Percentiles rank a stretch among this genome's conserved stretches.
Conservation (phyloP, 2,797 vertebrate genomes). For the Microtus californicus region DNA sequence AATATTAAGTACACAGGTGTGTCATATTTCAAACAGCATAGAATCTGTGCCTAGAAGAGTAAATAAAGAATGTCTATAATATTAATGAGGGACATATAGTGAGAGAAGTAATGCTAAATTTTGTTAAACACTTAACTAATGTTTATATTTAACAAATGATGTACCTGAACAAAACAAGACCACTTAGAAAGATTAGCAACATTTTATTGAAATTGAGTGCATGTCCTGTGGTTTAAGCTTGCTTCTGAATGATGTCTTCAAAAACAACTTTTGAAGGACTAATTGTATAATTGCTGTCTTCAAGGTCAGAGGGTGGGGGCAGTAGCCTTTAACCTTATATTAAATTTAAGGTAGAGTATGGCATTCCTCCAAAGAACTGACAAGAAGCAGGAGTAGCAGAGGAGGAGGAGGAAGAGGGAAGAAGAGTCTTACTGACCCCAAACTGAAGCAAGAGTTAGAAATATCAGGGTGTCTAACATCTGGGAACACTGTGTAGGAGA, state of each 20-base stretch:
- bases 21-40: slow-evolving; percentile 47
- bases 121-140: background rate
- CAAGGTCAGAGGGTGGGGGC: background rate
- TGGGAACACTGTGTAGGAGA: background rate
- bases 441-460: slow-evolving; percentile 10
- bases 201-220: background rate
- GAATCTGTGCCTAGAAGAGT: slow-evolving; percentile 19
- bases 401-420: background rate
- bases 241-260: slow-evolving; percentile 44
- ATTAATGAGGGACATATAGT: background rate
- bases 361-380: background rate
- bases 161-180: background rate
- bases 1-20: slow-evolving; percentile 3
- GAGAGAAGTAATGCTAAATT: slow-evolving; percentile 38
- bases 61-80: slow-evolving; percentile 35
- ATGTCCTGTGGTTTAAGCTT: background rate
- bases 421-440: background rate
- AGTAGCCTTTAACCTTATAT: background rate
- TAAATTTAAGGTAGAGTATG: slow-evolving; percentile 38
- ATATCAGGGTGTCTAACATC: background rate
- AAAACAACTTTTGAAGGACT: slow-evolving; percentile 51
- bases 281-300: slow-evolving; percentile 24
- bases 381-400: background rate
- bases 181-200: background rate
- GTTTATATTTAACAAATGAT: background rate